These are phyloP conservation scores for Peromyscus leucopus DNA, from an alignment of 2,113 vertebrate species.

Conservation along the genomic window DNA sequence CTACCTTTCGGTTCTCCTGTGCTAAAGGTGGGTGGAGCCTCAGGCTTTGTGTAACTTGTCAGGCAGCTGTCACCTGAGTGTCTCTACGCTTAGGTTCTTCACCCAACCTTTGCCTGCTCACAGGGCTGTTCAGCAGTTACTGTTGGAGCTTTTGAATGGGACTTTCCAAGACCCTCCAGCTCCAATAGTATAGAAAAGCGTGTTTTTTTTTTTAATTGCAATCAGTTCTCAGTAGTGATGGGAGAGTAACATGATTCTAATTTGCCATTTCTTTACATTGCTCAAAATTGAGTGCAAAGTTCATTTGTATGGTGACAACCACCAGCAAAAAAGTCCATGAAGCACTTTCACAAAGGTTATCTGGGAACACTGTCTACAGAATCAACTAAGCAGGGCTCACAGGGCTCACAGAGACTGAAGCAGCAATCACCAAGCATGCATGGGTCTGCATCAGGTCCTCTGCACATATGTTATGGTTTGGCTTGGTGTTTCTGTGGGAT, in stretches of 20 bases:
- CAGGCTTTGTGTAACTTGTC: background rate
- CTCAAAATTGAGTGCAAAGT: constrained; percentile 9
- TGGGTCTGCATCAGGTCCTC: too few relatives aligned
- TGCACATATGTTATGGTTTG: background rate
- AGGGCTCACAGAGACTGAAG: background rate
- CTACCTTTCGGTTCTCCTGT: constrained; percentile 19
- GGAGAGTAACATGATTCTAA: background rate
- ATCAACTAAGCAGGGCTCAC: too few relatives aligned
- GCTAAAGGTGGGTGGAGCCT: background rate
- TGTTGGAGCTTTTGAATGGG: background rate
- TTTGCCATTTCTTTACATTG: constrained; percentile 27
- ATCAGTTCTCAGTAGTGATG: background rate
- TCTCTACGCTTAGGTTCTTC: background rate
- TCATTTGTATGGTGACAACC: constrained; percentile 32
- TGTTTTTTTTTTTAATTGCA: constrained; percentile 62
- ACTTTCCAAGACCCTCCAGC: background rate
- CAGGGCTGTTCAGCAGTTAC: background rate
- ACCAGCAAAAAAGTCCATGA: background rate
- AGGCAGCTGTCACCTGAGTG: background rate
- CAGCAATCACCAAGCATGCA: background rate
- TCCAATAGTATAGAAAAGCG: background rate
- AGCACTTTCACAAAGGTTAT: too few relatives aligned
- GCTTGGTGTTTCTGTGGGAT: background rate
- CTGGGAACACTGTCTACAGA: too few relatives aligned
- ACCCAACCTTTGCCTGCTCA: background rate